Conservation (phyloP, 2,797 vertebrate genomes). For the Spatula versicolor region DNA sequence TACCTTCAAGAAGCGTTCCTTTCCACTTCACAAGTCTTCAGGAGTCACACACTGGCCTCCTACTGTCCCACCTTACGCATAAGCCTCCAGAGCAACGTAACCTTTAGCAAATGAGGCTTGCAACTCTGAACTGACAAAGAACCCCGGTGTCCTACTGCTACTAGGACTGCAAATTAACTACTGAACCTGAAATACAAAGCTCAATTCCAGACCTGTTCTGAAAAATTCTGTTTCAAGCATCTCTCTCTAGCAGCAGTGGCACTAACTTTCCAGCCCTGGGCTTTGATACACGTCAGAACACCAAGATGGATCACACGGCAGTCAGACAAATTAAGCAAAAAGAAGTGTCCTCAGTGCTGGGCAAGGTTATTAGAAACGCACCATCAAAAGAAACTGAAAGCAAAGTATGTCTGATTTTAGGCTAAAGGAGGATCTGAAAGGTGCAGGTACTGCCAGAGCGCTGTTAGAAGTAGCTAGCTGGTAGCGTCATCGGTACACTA, state of each 20-base stretch:
- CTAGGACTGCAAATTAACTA: not conserved
- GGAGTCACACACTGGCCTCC: not conserved
- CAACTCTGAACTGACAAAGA: not conserved
- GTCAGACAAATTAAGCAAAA: not conserved
- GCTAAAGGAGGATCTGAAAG: not conserved
- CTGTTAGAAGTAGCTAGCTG: not conserved
- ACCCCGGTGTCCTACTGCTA: not conserved
- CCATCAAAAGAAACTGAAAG: not conserved
- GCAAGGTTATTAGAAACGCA: not conserved
- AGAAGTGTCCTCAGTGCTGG: not conserved
- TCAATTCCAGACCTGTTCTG: not conserved
- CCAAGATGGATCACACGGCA: not conserved
- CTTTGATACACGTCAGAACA: not conserved
- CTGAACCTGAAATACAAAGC: not conserved
- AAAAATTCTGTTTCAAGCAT: not conserved
- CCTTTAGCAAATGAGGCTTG: not conserved
- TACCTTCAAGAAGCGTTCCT: not conserved
- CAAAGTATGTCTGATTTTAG: not conserved
- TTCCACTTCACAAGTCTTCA: not conserved
- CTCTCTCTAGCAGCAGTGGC: not conserved
- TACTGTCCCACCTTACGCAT: rapidly evolving
- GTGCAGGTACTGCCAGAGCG: not conserved
- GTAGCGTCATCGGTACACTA: not conserved
- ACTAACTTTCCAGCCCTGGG: not conserved
- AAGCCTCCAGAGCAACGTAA: rapidly evolving